Base-by-base conservation (phyloP, 2,888 invertebrate species). In the Scaptomyza reducta region DNA sequence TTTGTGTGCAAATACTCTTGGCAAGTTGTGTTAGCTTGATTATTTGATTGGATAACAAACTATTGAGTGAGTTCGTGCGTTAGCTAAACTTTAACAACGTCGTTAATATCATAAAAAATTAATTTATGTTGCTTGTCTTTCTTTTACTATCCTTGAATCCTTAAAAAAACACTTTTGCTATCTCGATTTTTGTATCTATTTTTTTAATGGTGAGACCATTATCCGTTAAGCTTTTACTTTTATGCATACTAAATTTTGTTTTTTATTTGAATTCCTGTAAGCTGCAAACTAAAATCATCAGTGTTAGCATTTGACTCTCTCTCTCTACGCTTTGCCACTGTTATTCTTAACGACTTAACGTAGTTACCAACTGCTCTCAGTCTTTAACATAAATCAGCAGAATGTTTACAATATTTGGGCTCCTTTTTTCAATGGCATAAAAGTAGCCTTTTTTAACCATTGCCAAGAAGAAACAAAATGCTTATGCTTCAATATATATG, bases 201-300 rank as follows among this genome's bases (percentile, higher is more conserved):
- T n/a, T 6, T 35, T n/a, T 35, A 35, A 35, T n/a, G 35, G 4
- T 33, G 4, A 5, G 1, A 13, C 13, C 27, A n/a, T 11, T 46
- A 16, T 25, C 6, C 27, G 11, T 16, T 16, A 14, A 46, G 10
- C 13, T 49, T 38, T 59, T 47, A 14, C 5, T 18, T 40, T 31
- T 16, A 76, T 76, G 44, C 31, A 57, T 60, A 70, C 54, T 60
- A 57, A 47, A 60, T 65, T 22, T 27, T 18, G 25, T 35, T 6
- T 29, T 49, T 66, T 40, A 54, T 55, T 74, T 31, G 44, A 61
- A 61, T 45, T 46, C n/a, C 42, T 13, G 10, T 16, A 3, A 7
- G n/a, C 33, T 58, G 60, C 60, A 35, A 60, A 54, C n/a, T 22
- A 42, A 35, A 13, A 14, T 9, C 6, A 49, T 49, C n/a, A 3